Percentiles rank a stretch among this genome's conserved stretches.
These are phyloP conservation scores for Cantharis nigra DNA, from an alignment of 2,888 invertebrate genomes.

Conservation along the genomic window DNA sequence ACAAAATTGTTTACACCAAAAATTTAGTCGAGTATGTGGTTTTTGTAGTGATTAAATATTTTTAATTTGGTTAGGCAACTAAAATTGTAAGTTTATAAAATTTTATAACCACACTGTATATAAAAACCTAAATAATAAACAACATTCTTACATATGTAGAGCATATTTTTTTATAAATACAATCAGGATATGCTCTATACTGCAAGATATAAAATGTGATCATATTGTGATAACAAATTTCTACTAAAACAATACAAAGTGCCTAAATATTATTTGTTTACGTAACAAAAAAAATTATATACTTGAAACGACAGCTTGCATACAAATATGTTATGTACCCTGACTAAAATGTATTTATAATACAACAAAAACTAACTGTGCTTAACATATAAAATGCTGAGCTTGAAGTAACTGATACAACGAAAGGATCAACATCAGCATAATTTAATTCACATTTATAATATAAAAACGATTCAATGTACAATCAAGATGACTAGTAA, in stretches of 20 bases:
- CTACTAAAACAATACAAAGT: conserved; percentile 12
- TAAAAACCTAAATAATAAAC: conserved; percentile 36
- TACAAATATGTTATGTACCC: conserved; percentile 31
- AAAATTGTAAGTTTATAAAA: neutral
- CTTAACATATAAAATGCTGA: conserved; percentile 34
- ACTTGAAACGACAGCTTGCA: conserved; percentile 28
- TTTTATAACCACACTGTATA: conserved; percentile 11
- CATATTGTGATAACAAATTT: conserved; percentile 13
- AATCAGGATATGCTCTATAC: conserved; percentile 29
- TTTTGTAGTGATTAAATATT: conserved; percentile 35
- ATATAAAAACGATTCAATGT: conserved; percentile 54
- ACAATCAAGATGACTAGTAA: conserved; percentile 56
- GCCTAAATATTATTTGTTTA: conserved; percentile 6
- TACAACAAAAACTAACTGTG: conserved; percentile 39
- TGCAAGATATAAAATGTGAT: conserved; percentile 22
- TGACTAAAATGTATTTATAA: conserved; percentile 40
- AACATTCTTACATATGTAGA: conserved; percentile 34
- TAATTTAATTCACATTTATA: conserved; percentile 25
- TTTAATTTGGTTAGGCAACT: neutral
- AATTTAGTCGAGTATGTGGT: conserved; percentile 32
- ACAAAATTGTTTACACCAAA: conserved; percentile 34
- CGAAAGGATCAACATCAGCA: conserved; percentile 15
- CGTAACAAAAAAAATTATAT: conserved; percentile 20
- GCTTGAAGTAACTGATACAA: conserved; percentile 6
- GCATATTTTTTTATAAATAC: conserved; percentile 30